A percentile compares a stretch with the other conserved stretches of the same genome.
Conservation (phyloP, 2,888 invertebrate genomes). For the Limnephilus auricula region DNA sequence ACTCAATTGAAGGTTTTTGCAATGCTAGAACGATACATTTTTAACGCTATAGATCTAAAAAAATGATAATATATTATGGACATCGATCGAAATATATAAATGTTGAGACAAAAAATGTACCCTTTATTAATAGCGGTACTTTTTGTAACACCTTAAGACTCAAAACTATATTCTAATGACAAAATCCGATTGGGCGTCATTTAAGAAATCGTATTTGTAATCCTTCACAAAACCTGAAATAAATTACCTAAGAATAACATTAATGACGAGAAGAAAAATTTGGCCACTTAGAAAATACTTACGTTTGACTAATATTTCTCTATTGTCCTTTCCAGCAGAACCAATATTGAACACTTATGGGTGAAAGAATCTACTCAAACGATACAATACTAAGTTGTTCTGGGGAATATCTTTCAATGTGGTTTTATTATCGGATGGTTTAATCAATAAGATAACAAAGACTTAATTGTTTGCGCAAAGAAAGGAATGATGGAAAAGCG, state of each 20-base stretch:
- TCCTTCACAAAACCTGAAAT: neutral
- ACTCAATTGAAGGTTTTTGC: too few species aligned
- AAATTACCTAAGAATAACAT: neutral
- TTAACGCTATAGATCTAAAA: too few species aligned
- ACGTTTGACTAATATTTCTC: neutral
- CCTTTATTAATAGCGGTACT: neutral
- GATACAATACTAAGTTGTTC: neutral
- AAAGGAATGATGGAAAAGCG: slow-evolving; percentile 7
- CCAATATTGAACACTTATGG: neutral
- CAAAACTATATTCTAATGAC: neutral
- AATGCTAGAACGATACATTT: too few species aligned
- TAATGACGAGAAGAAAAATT: neutral
- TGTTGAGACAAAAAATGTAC: too few species aligned
- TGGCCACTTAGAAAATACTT: neutral
- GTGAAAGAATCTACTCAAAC: neutral
- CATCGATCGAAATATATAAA: too few species aligned
- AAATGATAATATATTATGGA: too few species aligned
- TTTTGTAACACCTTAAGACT: neutral
- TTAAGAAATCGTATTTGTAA: neutral
- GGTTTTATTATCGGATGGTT: slow-evolving; percentile 28
- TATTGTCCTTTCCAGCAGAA: neutral
- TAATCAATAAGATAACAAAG: slow-evolving; percentile 23
- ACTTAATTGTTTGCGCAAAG: slow-evolving; percentile 14
- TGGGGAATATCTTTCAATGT: slow-evolving; percentile 12
- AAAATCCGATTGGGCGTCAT: neutral